Percentiles rank a stretch among this genome's conserved stretches.
Evolutionary conservation across 1,140 invertebrate species (phyloP).

Genomic region (Conopomorpha cramerella): DNA sequence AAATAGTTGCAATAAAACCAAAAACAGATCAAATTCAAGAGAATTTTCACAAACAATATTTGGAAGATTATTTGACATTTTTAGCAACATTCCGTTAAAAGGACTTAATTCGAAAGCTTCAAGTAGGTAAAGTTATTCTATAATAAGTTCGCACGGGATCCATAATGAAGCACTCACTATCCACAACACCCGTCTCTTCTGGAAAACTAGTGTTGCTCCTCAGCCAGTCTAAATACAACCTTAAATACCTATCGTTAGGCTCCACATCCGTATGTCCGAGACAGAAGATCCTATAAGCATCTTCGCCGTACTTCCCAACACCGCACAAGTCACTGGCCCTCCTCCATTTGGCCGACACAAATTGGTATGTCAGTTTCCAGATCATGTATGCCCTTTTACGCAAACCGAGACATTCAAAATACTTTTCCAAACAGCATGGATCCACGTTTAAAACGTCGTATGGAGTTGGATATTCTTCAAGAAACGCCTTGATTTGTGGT

Average conservation of each 20-base stretch:
- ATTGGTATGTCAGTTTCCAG: conserved; percentile 61
- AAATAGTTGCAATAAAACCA: too few relatives aligned
- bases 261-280: conserved; percentile 59
- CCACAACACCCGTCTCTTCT: conserved; percentile 31
- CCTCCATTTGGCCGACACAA: conserved; percentile 59
- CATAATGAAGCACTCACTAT: conserved; percentile 42
- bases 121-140: conserved; percentile 37
- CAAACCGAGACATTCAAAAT: conserved; percentile 56
- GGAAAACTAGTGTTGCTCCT: conserved; percentile 36
- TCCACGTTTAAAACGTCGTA: conserved; percentile 42
- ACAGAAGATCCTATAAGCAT: conserved; percentile 62
- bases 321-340: conserved; percentile 58
- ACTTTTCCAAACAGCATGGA: conserved; percentile 41
- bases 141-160: conserved; percentile 52
- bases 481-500: conserved; percentile 52
- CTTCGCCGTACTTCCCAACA: conserved; percentile 62
- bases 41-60: too few relatives aligned
- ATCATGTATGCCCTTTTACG: conserved; percentile 54
- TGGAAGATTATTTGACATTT: too few relatives aligned
- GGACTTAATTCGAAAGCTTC: too few relatives aligned
- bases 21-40: too few relatives aligned
- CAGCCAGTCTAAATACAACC: conserved; percentile 61
- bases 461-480: conserved; percentile 52
- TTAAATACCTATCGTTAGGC: conserved; percentile 59
- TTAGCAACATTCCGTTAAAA: too few relatives aligned